Base-by-base conservation (phyloP, 2,113 vertebrate genomes). In the Hippocampus guttulatus region DNA sequence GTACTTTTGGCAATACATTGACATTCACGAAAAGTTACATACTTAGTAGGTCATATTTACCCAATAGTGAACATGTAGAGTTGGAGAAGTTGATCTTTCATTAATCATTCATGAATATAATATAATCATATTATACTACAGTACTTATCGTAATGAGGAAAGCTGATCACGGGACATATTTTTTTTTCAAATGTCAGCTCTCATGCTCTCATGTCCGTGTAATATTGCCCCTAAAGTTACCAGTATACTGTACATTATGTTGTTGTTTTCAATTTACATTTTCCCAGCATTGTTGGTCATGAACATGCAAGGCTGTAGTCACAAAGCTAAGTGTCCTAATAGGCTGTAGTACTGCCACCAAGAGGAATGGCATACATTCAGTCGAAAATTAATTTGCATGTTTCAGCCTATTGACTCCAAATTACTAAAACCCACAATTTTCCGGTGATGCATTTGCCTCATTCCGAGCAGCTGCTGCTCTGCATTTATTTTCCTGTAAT, bases 391-490 rank as follows among this genome's bases (percentile, higher is more conserved):
- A 18, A 61, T 77, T 80, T 60, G 76, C 71, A 69, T 47, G 78
- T 81, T 80, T 87, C 79, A 81, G 82, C 67, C 74, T 78, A 87
- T 85, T 86, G 83, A 83, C 78, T 85, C 75, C 70, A 80, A 82
- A 87, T 84, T 81, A 78, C 54, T 65, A 16, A 81, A 80, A 75
- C 41, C 63, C 64, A 62, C 45, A 61, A 58, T 72, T 78, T 82
- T 62, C 66, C 49, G 68, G 67, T 75, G 72, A 84, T 79, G 75
- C 77, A 85, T 81, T 55, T 52, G 25, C 73, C 40, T 54, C 65
- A 61, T 72, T 77, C 41, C 20, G 67, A 79, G 45, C 64, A 66
- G 66, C 74, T 69, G 68, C 68, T 65, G 52, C 5, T 69, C 70
- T 71, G 55, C 40, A 61, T 82, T 74, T 65, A 70, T 76, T 70